Evolutionary conservation across 2,888 invertebrate genomes (phyloP).

Genomic region (Chamaedrilus cognettii): DNA sequence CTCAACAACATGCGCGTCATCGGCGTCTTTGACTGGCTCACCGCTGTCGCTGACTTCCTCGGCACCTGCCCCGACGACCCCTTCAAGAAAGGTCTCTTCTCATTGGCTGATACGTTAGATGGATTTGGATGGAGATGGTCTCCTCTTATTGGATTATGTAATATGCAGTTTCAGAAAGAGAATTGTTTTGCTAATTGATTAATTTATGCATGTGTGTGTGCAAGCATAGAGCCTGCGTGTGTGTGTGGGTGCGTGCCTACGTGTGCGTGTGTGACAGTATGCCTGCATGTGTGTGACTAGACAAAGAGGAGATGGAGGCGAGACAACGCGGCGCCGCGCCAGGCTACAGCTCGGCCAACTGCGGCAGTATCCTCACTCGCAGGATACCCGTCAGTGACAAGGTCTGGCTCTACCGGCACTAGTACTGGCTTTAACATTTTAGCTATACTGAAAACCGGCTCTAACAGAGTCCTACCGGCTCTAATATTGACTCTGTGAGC

Average conservation of each 20-base stretch:
- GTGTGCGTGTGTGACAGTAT: no score
- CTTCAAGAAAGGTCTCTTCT: slow-evolving; percentile 32
- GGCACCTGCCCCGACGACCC: slow-evolving; percentile 59
- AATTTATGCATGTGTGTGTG: no score
- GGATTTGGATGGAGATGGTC: background rate
- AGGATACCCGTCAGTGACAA: slow-evolving; percentile 58
- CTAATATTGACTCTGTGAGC: background rate
- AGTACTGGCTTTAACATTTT: background rate
- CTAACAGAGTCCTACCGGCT: background rate
- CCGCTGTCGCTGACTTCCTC: slow-evolving; percentile 79
- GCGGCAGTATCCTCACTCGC: slow-evolving; percentile 59
- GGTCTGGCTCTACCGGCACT: slow-evolving; percentile 33
- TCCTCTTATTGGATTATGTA: background rate
- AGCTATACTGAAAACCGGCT: background rate
- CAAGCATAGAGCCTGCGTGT: no score
- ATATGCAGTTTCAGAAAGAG: background rate
- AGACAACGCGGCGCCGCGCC: background rate
- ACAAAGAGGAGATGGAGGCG: slow-evolving; percentile 1
- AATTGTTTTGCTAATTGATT: background rate
- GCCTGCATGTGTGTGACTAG: no score
- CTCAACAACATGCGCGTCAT: slow-evolving; percentile 94
- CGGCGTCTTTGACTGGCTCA: slow-evolving; percentile 93
- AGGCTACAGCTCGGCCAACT: background rate
- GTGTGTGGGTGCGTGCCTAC: no score
- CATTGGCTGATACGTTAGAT: no score